A percentile compares a stretch with the other conserved stretches of the same genome.
Evolutionary conservation across 2,888 invertebrate species (phyloP).

Genomic region (Sericinus montela): DNA sequence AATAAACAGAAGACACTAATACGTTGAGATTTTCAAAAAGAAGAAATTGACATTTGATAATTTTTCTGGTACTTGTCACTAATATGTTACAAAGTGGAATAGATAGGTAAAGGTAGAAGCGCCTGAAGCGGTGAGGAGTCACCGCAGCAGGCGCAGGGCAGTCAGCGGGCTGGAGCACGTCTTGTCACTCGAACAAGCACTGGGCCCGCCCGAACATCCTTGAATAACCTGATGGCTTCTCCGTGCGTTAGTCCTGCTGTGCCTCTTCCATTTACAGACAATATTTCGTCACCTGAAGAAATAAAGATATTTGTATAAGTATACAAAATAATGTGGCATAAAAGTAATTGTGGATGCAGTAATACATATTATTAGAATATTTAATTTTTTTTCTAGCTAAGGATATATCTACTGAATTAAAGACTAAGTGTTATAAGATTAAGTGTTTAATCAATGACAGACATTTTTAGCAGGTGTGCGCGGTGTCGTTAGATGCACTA

Average conservation of each 20-base stretch:
- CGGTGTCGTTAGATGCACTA: constrained; percentile 19
- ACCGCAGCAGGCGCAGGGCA: constrained; percentile 74
- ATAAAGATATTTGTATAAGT: background rate
- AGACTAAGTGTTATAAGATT: constrained; percentile 9
- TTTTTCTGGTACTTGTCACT: too few relatives aligned
- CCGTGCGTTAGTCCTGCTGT: constrained; percentile 88
- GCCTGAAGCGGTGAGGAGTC: constrained; percentile 55
- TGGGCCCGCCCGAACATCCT: constrained; percentile 87
- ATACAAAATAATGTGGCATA: too few relatives aligned
- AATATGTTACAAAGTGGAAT: constrained; percentile 49
- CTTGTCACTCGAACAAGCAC: constrained; percentile 87
- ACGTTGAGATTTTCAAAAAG: too few relatives aligned
- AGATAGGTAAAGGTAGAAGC: constrained; percentile 40
- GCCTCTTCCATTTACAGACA: constrained; percentile 88
- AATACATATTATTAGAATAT: too few relatives aligned
- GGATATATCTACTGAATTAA: too few relatives aligned
- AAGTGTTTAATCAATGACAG: constrained; percentile 3
- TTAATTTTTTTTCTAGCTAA: background rate
- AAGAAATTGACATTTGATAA: too few relatives aligned
- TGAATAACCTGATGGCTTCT: constrained; percentile 88
- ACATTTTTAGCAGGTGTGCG: constrained; percentile 46
- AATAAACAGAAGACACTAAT: too few relatives aligned
- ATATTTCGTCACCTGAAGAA: constrained; percentile 87
- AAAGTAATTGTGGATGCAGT: too few relatives aligned
- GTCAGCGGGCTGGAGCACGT: constrained; percentile 65